Conservation (phyloP, 2,797 vertebrate genomes). For the Delichon dasypus region DNA sequence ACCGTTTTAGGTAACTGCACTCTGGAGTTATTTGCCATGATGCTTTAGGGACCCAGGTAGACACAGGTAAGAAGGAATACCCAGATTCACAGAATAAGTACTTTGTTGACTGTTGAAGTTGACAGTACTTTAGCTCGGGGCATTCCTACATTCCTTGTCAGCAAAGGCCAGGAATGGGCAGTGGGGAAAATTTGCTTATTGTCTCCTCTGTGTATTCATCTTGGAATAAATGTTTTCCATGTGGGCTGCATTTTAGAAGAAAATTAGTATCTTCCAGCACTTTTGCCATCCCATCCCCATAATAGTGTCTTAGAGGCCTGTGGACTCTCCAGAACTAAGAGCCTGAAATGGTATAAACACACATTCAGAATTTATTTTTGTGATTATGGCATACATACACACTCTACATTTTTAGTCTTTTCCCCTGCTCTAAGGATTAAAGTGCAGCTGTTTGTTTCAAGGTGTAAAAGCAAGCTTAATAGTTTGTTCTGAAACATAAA, state of each 20-base stretch:
- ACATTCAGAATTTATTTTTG: not conserved
- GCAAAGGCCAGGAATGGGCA: not conserved
- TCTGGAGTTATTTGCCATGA: not conserved
- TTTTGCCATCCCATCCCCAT: not conserved
- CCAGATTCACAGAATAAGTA: not conserved
- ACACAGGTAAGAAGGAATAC: not conserved
- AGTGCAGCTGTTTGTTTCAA: not conserved
- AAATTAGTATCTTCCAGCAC: not conserved
- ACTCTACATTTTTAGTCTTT: not conserved
- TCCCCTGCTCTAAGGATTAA: not conserved
- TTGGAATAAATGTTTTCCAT: not conserved
- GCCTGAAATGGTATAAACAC: not conserved
- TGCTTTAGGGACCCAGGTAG: not conserved
- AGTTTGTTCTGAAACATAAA: not conserved
- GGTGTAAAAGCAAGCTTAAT: not conserved
- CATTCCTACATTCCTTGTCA: not conserved
- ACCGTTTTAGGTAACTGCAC: not conserved
- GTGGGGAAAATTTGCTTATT: not conserved
- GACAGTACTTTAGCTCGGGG: not conserved
- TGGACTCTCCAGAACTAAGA: not conserved
- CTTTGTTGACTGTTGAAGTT: not conserved
- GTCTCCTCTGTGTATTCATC: not conserved
- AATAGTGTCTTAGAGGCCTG: not conserved
- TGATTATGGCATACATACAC: accelerated
- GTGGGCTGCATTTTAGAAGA: not conserved